Base-by-base conservation (phyloP, 2,888 invertebrate species). In the Epinotia demarniana region DNA sequence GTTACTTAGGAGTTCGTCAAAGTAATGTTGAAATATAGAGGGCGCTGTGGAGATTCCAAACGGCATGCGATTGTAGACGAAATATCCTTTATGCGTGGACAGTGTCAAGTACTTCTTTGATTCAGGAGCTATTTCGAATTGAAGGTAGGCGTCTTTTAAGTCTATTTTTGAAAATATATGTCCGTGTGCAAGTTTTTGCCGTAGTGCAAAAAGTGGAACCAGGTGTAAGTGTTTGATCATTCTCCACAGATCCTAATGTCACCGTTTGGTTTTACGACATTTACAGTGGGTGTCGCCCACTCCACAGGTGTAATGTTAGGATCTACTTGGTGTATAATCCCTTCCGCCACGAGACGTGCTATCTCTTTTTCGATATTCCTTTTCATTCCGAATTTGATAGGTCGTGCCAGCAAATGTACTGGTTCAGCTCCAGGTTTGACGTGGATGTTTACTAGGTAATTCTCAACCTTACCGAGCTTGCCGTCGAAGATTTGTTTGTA, bases 1-100 rank as follows among this genome's bases (percentile, higher is more conserved):
- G n/a, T 46, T 61, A 19, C 11, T 55, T 2, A 74, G 43, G 33
- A 76, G 57, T 64, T 76, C 19, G 53, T 78, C 76, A 2, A 78
- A 58, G 12, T 72, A 74, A 46, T 73, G 73, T 49, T 79, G 76
- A 57, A 79, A 78, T n/a, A 78, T 77, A 19, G 76, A 77, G 4
- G 68, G 69, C 13, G 77, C 77, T 43, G 75, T 75, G 4, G 77
- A 73, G 12, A 75, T 77, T 27, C 74, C 77, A 49, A 72, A 77
- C 9, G 75, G 77, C 75, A 72, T 75, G 23, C 77, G 53, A 13
- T 75, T 72, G 18, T 77, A 75, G 3, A 49, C 57, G 43, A 43
- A 73, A 27, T 66, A 66, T 13, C 49, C 62, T 39, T 62, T 49
- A 18, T 71, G 61, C 18, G 70, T 71, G 2, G 70, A 62, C 0